Percentiles rank a stretch among this genome's conserved stretches.
Evolutionary conservation across 1,140 invertebrate species (phyloP).

Genomic region (Apis cerana): DNA sequence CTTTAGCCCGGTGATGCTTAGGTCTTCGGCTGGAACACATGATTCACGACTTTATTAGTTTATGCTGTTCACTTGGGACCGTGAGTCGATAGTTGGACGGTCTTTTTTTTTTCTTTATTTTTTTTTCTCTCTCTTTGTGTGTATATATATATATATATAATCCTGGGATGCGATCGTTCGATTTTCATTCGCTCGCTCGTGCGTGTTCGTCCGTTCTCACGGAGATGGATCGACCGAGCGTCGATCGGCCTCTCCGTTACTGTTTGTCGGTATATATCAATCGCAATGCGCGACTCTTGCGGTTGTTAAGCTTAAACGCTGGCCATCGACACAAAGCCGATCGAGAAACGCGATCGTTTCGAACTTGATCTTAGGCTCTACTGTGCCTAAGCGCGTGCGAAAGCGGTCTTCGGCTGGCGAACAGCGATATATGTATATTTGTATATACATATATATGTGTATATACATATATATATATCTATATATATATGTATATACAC

Average conservation of each 20-base stretch:
- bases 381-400: too few species aligned
- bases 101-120: conserved; percentile 2
- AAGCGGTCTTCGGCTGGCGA: too few species aligned
- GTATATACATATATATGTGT: too few species aligned
- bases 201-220: conserved; percentile 3
- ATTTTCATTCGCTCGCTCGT: conserved; percentile 8
- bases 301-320: conserved; percentile 45
- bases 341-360: too few species aligned
- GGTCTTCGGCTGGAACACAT: conserved; percentile 83
- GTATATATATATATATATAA: not conserved
- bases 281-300: not conserved
- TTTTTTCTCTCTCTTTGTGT: not conserved
- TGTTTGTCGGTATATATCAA: too few species aligned
- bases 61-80: conserved; percentile 24
- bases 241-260: conserved; percentile 21
- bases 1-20: conserved; percentile 86
- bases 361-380: too few species aligned
- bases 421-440: too few species aligned
- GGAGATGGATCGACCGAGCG: conserved; percentile 35
- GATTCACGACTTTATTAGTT: conserved; percentile 72
- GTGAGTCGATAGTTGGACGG: conserved; percentile 9
- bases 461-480: too few species aligned
- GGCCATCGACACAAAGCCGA: conserved; percentile 5
- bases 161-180: conserved; percentile 26
- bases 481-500: too few species aligned